phyloP scores from a whole-genome alignment of 2,113 vertebrate genomes.

The Quiscalus mexicanus region DNA sequence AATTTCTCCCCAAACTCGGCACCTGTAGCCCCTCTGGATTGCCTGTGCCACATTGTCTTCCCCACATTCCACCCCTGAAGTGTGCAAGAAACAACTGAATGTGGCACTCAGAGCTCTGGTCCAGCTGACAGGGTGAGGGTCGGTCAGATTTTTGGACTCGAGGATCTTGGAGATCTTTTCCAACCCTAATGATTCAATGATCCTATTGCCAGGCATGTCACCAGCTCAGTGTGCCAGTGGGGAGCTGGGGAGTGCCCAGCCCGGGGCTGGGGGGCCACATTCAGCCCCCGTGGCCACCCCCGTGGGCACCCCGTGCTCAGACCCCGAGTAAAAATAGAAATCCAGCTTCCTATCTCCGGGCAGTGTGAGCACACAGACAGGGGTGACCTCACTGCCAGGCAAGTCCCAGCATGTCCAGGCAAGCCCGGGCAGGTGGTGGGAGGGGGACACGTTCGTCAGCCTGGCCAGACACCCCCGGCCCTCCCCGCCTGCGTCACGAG shows the following conservation, averaged over 20 bases:
- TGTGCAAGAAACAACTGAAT: fast-evolving
- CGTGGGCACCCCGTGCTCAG: background rate
- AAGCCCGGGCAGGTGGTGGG: conserved; percentile 55
- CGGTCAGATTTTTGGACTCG: fast-evolving
- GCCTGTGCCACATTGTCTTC: fast-evolving
- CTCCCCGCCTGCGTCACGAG: fast-evolving
- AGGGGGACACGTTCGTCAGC: background rate
- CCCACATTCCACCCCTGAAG: background rate
- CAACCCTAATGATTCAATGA: fast-evolving
- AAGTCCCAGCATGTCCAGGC: conserved; percentile 66
- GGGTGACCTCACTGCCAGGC: conserved; percentile 63
- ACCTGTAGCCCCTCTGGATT: background rate
- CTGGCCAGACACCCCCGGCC: background rate
- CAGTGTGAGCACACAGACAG: background rate
- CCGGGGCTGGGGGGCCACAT: fast-evolving
- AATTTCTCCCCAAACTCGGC: background rate
- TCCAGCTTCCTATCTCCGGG: background rate
- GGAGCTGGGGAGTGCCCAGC: background rate
- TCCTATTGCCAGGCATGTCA: fast-evolving
- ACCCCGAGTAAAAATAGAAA: conserved; percentile 53
- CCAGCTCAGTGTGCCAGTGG: fast-evolving
- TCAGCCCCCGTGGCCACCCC: fast-evolving
- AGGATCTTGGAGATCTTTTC: background rate
- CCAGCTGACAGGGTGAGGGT: background rate
- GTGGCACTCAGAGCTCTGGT: background rate